Evolutionary conservation across 2,797 vertebrate genomes (phyloP).

Genomic region (Xiphorhynchus erythropygius): DNA sequence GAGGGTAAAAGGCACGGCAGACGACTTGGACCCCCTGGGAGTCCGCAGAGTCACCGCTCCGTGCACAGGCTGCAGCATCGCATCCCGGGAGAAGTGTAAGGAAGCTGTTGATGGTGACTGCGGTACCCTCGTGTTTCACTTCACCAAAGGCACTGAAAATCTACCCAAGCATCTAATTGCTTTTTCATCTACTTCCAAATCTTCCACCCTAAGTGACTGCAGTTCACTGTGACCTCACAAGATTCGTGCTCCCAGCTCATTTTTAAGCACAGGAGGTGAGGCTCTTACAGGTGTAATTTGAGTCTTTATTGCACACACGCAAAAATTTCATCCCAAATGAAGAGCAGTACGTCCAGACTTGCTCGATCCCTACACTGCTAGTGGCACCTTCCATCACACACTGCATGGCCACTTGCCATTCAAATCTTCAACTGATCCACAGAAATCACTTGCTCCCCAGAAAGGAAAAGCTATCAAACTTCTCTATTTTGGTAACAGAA

Average conservation of each 20-base stretch:
- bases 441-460: background rate
- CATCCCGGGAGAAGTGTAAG: fast-evolving
- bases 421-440: background rate
- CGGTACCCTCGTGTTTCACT: background rate
- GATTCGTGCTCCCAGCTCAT: background rate
- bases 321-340: background rate
- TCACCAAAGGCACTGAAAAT: background rate
- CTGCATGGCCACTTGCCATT: background rate
- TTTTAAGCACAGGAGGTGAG: background rate
- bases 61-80: background rate
- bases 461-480: background rate
- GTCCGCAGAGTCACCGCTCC: fast-evolving
- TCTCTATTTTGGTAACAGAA: background rate
- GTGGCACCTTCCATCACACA: background rate
- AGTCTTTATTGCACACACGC: background rate
- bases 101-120: background rate
- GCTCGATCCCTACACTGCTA: background rate
- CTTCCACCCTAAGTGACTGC: background rate
- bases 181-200: background rate
- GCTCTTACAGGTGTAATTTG: background rate
- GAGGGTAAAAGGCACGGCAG: fast-evolving
- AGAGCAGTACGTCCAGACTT: background rate
- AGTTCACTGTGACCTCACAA: background rate
- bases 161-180: background rate
- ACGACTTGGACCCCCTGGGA: fast-evolving